Conservation (phyloP, 2,797 vertebrate genomes). For the Fundulus diaphanus region DNA sequence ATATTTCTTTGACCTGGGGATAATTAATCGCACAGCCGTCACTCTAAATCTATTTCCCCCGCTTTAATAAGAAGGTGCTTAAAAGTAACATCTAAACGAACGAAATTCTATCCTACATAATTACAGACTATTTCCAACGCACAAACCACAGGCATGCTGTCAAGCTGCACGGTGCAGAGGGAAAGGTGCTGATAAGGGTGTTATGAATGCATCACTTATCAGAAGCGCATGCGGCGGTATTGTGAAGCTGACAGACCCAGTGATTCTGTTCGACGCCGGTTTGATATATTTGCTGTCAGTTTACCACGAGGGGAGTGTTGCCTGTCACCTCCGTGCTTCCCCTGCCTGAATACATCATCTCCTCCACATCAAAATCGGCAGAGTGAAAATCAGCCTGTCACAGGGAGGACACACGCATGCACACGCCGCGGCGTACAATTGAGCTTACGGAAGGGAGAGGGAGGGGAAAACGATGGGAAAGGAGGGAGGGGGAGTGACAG, state of each 20-base stretch:
- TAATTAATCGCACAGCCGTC: constrained; percentile 6
- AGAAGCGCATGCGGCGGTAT: constrained; percentile 27
- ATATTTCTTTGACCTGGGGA: constrained; percentile 10
- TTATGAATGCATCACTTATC: constrained; percentile 37
- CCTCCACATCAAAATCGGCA: constrained; percentile 69
- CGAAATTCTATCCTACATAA: constrained; percentile 20
- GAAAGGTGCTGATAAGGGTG: constrained; percentile 27
- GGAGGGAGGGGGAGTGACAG: constrained; percentile 49
- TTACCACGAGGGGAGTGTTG: constrained; percentile 56
- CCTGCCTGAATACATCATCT: constrained; percentile 57
- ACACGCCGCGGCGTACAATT: constrained; percentile 7
- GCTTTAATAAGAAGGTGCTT: constrained; percentile 19
- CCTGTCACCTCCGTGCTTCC: constrained; percentile 58
- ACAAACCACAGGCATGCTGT: constrained; percentile 12
- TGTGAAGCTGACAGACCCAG: constrained; percentile 46
- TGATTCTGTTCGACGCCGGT: constrained; percentile 57
- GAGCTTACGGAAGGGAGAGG: constrained; percentile 20
- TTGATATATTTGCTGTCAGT: constrained; percentile 62
- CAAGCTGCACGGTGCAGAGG: constrained; percentile 15
- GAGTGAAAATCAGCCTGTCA: constrained; percentile 73
- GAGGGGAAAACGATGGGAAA: constrained; percentile 23
- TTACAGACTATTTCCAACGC: constrained; percentile 23
- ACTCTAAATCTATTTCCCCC: constrained; percentile 5
- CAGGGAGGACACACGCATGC: constrained; percentile 32
- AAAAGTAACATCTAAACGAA: constrained; percentile 22